phyloP scores from a whole-genome alignment of 2,113 vertebrate species.

The Monopterus albus region DNA sequence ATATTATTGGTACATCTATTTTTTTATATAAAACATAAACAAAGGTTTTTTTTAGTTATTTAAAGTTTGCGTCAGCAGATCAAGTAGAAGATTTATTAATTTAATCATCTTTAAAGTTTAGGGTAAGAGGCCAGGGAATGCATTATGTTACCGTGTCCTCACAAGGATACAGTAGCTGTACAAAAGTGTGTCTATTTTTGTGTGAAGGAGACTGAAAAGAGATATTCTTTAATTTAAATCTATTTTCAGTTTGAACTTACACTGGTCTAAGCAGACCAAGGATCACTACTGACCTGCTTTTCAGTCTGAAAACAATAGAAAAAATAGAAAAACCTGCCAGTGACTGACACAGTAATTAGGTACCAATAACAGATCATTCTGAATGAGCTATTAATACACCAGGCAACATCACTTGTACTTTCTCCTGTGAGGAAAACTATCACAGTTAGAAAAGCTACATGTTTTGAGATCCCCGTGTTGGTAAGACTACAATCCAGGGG shows the following conservation, averaged over 20 bases:
- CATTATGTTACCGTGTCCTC: no score
- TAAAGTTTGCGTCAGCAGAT: slow-evolving; percentile 8
- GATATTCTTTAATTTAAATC: slow-evolving; percentile 15
- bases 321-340: slow-evolving; percentile 38
- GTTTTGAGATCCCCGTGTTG: not conserved
- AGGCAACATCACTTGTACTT: not conserved
- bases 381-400: slow-evolving; percentile 38
- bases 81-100: slow-evolving; percentile 3
- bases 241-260: slow-evolving; percentile 42
- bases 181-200: not conserved
- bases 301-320: slow-evolving; percentile 18
- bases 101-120: no score
- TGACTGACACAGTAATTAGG: slow-evolving; percentile 27
- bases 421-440: not conserved
- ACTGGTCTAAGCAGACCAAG: slow-evolving; percentile 18
- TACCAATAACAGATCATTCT: slow-evolving; percentile 44
- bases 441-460: not conserved
- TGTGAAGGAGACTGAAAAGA: not conserved
- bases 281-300: slow-evolving; percentile 40
- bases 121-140: no score
- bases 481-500: not conserved
- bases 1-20: not conserved
- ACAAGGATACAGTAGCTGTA: no score
- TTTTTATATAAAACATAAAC: slow-evolving; percentile 19
- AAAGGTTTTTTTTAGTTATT: no score